Evolutionary conservation across 2,888 invertebrate species (phyloP), one percentile per base, ranked within the genome.

Genomic region (Athalia circularis): DNA sequence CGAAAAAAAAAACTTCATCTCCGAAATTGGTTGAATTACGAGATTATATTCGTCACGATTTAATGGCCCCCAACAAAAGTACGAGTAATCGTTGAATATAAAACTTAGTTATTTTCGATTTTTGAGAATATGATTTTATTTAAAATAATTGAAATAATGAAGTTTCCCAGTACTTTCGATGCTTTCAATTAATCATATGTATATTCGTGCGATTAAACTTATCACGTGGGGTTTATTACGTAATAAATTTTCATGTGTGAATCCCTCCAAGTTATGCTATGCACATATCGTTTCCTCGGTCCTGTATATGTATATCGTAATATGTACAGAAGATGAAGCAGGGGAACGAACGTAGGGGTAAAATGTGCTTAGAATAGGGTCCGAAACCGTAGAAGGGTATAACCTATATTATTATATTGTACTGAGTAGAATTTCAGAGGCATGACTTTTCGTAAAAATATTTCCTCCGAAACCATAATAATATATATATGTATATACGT

Each of bases 351-450:
- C 15, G 57, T 43, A 9, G 43, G 15, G 54, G 67, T 78, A 74
- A 80, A 80, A 80, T 80, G 79, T 78, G 77, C 79, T 80, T 80
- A 81, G 80, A 83, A 80, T 80, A 81, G 80, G 82, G 79, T 79
- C 72, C 48, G 83, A 83, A 83, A 81, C 82, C 82, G 77, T 81
- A 82, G 78, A 79, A 81, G 70, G 67, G 74, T 77, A 75, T 62
- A 80, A 79, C 80, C 80, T 77, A 75, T 78, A 62, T 68, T 29
- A 29, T 29, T 80, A 50, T 79, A 75, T 80, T 74, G 79, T 79
- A 79, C 80, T 78, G 78, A 79, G 68, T 78, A 70, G 80, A 82
- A 72, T 81, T 80, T 79, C 78, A 76, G 61, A 62, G 52, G 62
- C 54, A 74, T 75, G 61, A 75, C 75, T 75, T 75, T 75, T 45